Percentiles rank a stretch among this genome's conserved stretches.
Conservation (phyloP, 1,140 invertebrate genomes). For the Hylaeus anthracinus region DNA sequence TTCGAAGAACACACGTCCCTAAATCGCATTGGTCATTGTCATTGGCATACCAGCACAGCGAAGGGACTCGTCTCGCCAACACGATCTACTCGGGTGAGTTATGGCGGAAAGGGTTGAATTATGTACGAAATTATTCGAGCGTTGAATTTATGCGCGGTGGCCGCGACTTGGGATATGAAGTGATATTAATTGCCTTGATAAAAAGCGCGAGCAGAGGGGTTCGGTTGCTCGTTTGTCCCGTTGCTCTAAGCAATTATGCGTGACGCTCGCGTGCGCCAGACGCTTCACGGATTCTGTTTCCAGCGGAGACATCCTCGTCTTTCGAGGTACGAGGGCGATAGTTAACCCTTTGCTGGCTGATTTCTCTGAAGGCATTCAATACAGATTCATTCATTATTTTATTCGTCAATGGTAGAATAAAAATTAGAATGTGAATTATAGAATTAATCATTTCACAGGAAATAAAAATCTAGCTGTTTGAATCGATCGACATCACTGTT, state of each 20-base stretch:
- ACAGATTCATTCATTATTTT: too few species aligned
- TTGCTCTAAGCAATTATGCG: conserved; percentile 42
- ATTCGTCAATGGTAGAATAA: too few species aligned
- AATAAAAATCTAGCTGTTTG: too few species aligned
- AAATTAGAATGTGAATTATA: too few species aligned
- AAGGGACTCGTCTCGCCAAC: conserved; percentile 31
- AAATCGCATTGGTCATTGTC: conserved; percentile 63
- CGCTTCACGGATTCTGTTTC: conserved; percentile 23
- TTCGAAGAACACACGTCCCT: conserved; percentile 53
- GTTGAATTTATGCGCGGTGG: conserved; percentile 72
- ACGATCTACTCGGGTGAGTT: conserved; percentile 57
- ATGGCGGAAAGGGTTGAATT: conserved; percentile 74
- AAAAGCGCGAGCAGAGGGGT: conserved; percentile 43
- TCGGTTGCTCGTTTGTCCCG: conserved; percentile 26
- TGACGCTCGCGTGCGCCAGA: conserved; percentile 30
- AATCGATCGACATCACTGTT: too few species aligned
- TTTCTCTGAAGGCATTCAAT: background rate
- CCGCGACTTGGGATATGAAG: conserved; percentile 59
- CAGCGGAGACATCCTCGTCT: background rate
- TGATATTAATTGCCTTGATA: conserved; percentile 75
- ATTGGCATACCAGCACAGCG: conserved; percentile 63
- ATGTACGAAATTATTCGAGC: conserved; percentile 74
- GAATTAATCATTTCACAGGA: too few species aligned
- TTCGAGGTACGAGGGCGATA: background rate
- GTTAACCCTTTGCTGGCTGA: conserved; percentile 61